Conservation (phyloP, 2,797 vertebrate species). For the Bovichtus variegatus region DNA sequence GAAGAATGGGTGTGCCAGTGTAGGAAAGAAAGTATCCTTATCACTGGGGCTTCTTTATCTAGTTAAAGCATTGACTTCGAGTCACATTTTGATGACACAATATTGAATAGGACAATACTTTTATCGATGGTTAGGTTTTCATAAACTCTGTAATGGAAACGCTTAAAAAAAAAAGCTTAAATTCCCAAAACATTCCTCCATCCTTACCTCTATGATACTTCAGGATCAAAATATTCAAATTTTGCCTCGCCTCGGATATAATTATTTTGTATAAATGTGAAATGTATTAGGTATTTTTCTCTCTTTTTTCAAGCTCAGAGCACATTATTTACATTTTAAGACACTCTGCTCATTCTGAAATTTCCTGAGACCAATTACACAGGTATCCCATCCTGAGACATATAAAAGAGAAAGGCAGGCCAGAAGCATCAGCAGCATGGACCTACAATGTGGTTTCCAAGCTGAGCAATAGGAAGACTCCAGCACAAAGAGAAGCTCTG, state of each 20-base stretch:
- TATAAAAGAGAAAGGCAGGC: constrained; percentile 39
- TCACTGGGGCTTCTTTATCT: not conserved
- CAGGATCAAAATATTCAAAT: not conserved
- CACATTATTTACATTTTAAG: constrained; percentile 22
- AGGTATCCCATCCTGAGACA: constrained; percentile 29
- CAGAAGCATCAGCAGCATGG: constrained; percentile 53
- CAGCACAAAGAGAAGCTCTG: constrained; percentile 71
- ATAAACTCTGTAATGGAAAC: not conserved
- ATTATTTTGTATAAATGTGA: not conserved
- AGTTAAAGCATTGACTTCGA: not conserved
- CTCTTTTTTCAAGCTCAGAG: not conserved
- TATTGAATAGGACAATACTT: not conserved
- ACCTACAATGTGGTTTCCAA: constrained; percentile 67
- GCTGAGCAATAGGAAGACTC: constrained; percentile 56
- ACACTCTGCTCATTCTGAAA: constrained; percentile 28
- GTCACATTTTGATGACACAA: constrained; percentile 5
- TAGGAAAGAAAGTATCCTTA: not conserved
- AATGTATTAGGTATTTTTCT: not conserved
- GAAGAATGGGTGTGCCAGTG: not conserved
- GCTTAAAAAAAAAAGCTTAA: not conserved
- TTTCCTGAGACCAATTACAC: constrained; percentile 32
- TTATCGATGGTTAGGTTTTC: not conserved
- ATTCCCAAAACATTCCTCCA: not conserved
- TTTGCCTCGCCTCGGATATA: too few species aligned
- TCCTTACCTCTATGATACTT: not conserved